Evolutionary conservation across 2,113 vertebrate species (phyloP).

Genomic region (Indri indri): DNA sequence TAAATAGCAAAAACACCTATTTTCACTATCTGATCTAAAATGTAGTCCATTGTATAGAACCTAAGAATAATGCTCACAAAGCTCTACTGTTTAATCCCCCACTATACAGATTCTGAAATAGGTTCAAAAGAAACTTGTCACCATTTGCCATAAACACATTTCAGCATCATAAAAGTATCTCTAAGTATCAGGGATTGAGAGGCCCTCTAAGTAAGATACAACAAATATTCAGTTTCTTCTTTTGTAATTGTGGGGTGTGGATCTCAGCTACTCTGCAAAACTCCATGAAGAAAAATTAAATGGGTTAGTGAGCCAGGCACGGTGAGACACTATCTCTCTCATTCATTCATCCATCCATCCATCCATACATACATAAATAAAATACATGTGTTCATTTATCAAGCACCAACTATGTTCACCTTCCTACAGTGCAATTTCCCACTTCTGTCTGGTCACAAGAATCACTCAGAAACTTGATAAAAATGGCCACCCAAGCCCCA

Average conservation of each 20-base stretch:
- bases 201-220: background rate
- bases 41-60: background rate
- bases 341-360: too few species aligned
- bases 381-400: background rate
- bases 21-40: conserved; percentile 24
- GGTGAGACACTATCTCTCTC: too few species aligned
- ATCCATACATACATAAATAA: background rate
- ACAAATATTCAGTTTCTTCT: background rate
- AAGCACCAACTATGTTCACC: background rate
- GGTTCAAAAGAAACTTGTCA: background rate
- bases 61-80: conserved; percentile 11
- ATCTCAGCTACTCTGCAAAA: background rate
- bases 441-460: background rate
- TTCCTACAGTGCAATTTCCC: background rate
- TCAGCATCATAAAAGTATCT: background rate
- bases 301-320: background rate
- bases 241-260: background rate
- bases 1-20: conserved; percentile 25
- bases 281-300: background rate
- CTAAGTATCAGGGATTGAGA: background rate
- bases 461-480: background rate
- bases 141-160: background rate
- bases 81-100: background rate
- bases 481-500: background rate
- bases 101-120: background rate